phyloP scores from a whole-genome alignment of 2,113 vertebrate species.

The Serinus canaria region DNA sequence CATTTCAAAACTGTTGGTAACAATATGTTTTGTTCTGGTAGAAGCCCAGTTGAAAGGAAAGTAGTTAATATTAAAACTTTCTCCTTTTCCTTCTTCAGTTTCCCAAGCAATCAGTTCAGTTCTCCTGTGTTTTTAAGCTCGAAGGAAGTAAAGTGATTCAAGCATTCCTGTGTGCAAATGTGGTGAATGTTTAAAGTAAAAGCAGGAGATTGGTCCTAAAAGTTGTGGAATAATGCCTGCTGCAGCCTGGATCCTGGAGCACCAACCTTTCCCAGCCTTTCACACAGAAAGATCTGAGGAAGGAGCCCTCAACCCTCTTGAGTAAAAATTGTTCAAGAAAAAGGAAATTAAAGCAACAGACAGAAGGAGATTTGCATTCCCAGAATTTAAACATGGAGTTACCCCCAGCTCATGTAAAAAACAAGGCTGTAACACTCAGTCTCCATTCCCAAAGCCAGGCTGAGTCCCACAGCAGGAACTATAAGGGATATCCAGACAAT shows the following conservation, averaged over 20 bases:
- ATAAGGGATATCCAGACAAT: neutral
- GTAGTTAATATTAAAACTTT: neutral
- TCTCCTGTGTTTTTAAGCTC: neutral
- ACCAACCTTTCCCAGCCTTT: neutral
- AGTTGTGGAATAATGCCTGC: accelerated
- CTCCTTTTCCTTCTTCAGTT: neutral
- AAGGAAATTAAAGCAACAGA: neutral
- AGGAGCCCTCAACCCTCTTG: neutral
- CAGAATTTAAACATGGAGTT: neutral
- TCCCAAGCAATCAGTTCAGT: neutral
- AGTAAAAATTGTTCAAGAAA: neutral
- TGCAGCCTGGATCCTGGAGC: neutral
- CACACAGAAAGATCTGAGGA: neutral
- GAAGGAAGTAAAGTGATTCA: neutral
- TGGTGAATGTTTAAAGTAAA: neutral
- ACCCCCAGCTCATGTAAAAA: neutral
- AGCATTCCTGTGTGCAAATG: neutral
- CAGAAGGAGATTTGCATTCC: neutral
- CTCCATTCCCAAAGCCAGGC: neutral
- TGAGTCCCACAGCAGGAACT: neutral
- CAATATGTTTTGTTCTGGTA: neutral
- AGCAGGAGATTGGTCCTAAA: neutral
- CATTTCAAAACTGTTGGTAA: neutral
- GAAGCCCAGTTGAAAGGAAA: neutral
- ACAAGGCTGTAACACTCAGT: neutral